A percentile compares a stretch with the other conserved stretches of the same genome.
Conservation (phyloP, 2,888 invertebrate genomes). For the Athalia circularis region DNA sequence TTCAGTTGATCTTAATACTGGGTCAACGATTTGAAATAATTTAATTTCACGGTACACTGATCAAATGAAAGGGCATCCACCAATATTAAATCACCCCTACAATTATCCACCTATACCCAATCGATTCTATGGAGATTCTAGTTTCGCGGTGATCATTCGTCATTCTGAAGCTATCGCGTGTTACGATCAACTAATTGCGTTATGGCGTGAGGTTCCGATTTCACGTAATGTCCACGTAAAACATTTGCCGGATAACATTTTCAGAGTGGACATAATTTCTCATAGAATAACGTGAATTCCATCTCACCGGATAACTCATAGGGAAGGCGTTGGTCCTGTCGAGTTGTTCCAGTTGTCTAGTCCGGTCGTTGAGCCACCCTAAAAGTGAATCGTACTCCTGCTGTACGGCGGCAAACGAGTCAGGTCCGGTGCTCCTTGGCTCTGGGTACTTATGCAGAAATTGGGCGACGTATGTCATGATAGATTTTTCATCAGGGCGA, state of each 20-base stretch:
- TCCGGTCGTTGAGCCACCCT: constrained; percentile 88
- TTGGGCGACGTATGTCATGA: constrained; percentile 99
- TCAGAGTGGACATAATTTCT: constrained; percentile 25
- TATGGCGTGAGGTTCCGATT: constrained; percentile 6
- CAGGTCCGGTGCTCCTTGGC: constrained; percentile 85
- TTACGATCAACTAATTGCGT: constrained; percentile 13
- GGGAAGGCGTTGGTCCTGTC: constrained; percentile 86
- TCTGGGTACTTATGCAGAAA: constrained; percentile 96
- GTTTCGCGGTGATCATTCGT: constrained; percentile 3
- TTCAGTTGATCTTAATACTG: neutral
- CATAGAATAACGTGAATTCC: constrained; percentile 10
- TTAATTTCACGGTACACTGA: too few relatives aligned
- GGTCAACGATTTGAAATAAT: too few relatives aligned
- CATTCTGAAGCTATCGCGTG: constrained; percentile 9
- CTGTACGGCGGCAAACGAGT: constrained; percentile 86
- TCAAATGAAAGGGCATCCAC: neutral
- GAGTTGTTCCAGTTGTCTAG: constrained; percentile 85
- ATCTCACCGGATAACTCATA: constrained; percentile 80
- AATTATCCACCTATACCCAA: neutral
- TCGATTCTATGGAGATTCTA: constrained; percentile 7
- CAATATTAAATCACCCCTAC: neutral
- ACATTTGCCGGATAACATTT: neutral
- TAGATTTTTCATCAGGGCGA: constrained; percentile 97
- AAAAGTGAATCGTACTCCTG: constrained; percentile 88
- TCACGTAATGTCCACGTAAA: neutral